Percentiles rank a stretch among this genome's conserved stretches.
phyloP scores from a whole-genome alignment of 2,888 invertebrate genomes.

The Tetragonula carbonaria region DNA sequence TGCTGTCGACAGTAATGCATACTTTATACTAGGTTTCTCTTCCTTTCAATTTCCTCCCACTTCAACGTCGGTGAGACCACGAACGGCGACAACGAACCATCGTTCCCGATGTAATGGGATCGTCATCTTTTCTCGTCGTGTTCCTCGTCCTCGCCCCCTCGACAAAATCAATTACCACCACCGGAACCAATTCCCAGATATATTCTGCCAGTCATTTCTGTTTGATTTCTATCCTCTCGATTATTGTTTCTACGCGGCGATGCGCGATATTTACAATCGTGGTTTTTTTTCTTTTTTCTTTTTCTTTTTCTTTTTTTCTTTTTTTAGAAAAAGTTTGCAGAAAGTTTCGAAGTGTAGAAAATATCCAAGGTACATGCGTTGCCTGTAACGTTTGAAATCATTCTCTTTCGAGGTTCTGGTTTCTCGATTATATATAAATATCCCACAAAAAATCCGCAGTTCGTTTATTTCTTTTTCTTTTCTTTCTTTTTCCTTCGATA shows the following conservation, averaged over 20 bases:
- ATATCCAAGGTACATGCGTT: too few relatives aligned
- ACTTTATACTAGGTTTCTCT: conserved; percentile 62
- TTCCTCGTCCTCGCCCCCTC: conserved; percentile 31
- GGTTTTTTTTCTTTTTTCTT: too few relatives aligned
- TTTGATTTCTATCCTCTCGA: background rate
- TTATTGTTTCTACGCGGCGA: background rate
- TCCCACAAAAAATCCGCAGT: too few relatives aligned
- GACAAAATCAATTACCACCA: conserved; percentile 57
- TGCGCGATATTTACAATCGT: background rate
- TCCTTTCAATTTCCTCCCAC: conserved; percentile 55
- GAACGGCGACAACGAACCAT: conserved; percentile 50
- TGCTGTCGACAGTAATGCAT: conserved; percentile 67
- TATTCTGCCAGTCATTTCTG: conserved; percentile 51
- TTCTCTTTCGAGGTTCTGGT: too few relatives aligned
- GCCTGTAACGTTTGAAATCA: too few relatives aligned
- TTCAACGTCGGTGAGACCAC: conserved; percentile 24
- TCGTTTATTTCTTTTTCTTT: too few relatives aligned
- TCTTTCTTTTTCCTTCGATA: too few relatives aligned
- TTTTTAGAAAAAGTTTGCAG: too few relatives aligned
- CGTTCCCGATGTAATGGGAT: conserved; percentile 54
- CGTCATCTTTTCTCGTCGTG: conserved; percentile 41
- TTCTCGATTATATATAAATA: too few relatives aligned
- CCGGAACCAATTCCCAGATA: conserved; percentile 40
- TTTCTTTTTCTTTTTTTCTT: too few relatives aligned
- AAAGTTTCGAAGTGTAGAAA: too few relatives aligned